These are phyloP conservation scores for Vandiemenella viatica DNA, from an alignment of 2,888 invertebrate genomes.

Conservation along the genomic window DNA sequence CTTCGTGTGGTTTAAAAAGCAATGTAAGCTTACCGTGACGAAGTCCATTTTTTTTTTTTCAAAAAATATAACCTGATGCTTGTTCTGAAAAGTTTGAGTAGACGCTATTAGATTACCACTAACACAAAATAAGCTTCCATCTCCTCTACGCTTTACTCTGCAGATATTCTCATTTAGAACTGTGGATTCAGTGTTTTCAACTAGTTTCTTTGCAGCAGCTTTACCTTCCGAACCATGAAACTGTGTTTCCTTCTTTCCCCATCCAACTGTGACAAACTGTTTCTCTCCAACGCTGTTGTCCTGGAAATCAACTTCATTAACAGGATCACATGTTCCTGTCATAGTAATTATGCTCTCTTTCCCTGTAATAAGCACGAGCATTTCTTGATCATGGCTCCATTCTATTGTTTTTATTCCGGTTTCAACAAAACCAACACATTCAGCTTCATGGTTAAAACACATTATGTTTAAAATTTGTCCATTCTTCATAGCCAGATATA, in stretches of 20 bases:
- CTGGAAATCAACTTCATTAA: conserved; percentile 43
- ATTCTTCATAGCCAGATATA: conserved; percentile 9
- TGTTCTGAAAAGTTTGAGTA: conserved; percentile 46
- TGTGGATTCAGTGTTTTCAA: conserved; percentile 19
- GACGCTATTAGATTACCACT: conserved; percentile 68
- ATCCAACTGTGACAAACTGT: conserved; percentile 73
- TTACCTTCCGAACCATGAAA: conserved; percentile 87
- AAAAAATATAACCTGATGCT: conserved; percentile 57
- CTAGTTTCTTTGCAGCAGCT: conserved; percentile 44
- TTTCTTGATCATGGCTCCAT: conserved; percentile 70
- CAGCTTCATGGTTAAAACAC: background rate
- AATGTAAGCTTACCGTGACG: conserved; percentile 65
- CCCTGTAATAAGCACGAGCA: conserved; percentile 49
- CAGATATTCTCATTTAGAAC: conserved; percentile 30
- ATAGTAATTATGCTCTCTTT: conserved; percentile 32
- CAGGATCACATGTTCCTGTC: conserved; percentile 40
- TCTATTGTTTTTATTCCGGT: conserved; percentile 39
- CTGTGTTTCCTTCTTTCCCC: conserved; percentile 93
- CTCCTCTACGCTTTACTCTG: conserved; percentile 70
- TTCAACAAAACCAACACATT: conserved; percentile 19
- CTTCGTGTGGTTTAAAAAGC: conserved; percentile 33
- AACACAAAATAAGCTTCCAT: conserved; percentile 68
- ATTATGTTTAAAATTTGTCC: conserved; percentile 11
- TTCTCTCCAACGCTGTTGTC: conserved; percentile 49
- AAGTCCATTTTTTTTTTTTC: conserved; percentile 87